Evolutionary conservation across 64 coral and sea anemone species (phyloP), one percentile per base, ranked within the genome.

Genomic region (Catalaphyllia jardinei): DNA sequence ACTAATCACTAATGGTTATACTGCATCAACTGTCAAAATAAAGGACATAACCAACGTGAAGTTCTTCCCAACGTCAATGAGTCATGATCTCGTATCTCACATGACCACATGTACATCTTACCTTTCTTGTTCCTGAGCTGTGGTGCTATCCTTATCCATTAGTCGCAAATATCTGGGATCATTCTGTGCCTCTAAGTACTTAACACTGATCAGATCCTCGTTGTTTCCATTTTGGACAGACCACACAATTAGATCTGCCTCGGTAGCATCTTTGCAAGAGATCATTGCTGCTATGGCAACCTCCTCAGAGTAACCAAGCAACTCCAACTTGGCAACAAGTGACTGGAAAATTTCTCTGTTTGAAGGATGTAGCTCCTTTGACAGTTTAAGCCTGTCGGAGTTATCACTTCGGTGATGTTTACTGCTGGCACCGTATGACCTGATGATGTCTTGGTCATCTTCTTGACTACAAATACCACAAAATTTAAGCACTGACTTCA

Each of bases 211-310:
- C 3, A 62, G 29, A 62, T 91, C 69, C 46, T 91, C n/a, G 0
- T 91, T 78, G 17, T 55, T 57, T 22, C 22, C 60, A 54, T 92
- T 77, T 31, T 92, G 60, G n/a, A 92, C 64, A 84, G 52, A 75
- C 89, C 89, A 91, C 31, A 91, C 80, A 27, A 91, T 19, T 0
- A 91, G 89, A 46, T 91, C 89, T 29, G 89, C 71, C 39, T 91
- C 89, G 0, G 73, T 74, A 29, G 89, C 78, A 63, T 74, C 79
- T 49, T 91, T 62, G 59, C 79, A 84, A 4, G 89, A 60, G 3
- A 91, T 42, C 38, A 91, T 76, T 29, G 89, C 89, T 19, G 89
- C 89, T 31, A 91, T 20, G 2, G 89, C 89, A 62, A 91, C 54
- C 24, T 84, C 79, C 17, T 91, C 72, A 33, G 67, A 33, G 60